Evolutionary conservation across 2,113 vertebrate genomes (phyloP).

Genomic region (Dicrurus megarhynchus): DNA sequence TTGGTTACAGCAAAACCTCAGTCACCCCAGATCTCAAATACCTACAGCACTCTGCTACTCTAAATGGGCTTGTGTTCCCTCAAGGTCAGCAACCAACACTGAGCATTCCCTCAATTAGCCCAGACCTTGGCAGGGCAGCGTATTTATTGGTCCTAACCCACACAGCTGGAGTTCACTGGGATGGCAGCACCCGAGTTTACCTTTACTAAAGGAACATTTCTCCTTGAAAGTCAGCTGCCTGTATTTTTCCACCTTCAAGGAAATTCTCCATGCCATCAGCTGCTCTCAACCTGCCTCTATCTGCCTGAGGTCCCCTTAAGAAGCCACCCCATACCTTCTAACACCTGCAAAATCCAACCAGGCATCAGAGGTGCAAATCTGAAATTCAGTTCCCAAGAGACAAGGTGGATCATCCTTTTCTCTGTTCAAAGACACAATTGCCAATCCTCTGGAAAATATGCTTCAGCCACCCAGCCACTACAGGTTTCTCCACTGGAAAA

Average conservation of each 20-base stretch:
- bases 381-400: background rate
- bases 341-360: background rate
- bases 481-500: background rate
- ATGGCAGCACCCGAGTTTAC: background rate
- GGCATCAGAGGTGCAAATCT: background rate
- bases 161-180: conserved; percentile 21
- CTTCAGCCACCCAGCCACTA: background rate
- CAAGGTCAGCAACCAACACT: background rate
- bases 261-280: background rate
- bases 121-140: background rate
- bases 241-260: conserved; percentile 40
- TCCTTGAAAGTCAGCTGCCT: background rate
- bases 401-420: background rate
- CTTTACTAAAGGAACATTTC: background rate
- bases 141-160: background rate
- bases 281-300: background rate
- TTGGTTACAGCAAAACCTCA: conserved; percentile 23
- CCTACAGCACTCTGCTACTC: background rate
- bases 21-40: background rate
- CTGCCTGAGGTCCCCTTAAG: background rate
- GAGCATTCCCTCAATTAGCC: background rate
- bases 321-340: background rate
- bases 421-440: background rate
- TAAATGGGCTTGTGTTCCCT: conserved; percentile 11
- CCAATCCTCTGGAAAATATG: background rate